These are phyloP conservation scores for Oscheius sp. DNA, from an alignment of 2,888 invertebrate genomes.

Conservation along the genomic window DNA sequence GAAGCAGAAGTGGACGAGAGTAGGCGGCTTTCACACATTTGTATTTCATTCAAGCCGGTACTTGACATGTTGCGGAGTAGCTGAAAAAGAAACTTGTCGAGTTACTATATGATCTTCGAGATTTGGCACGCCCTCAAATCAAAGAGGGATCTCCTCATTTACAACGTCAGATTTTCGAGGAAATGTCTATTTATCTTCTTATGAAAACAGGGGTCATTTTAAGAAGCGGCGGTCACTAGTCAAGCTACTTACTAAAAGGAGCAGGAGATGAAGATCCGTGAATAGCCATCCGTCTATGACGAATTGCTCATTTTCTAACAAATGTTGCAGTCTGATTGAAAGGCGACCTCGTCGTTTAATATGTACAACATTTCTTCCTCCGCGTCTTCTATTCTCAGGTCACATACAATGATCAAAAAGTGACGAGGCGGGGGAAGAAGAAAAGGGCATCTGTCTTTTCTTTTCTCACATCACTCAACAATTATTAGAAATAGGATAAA, in stretches of 20 bases:
- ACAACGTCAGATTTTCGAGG: too few relatives aligned
- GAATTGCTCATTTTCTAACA: conserved; percentile 3
- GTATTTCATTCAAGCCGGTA: conserved; percentile 26
- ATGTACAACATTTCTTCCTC: conserved; percentile 2
- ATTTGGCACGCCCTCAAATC: too few relatives aligned
- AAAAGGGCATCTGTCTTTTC: background rate
- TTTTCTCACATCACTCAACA: background rate
- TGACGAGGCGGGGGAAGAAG: background rate
- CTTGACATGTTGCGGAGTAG: conserved; percentile 20
- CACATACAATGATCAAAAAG: background rate
- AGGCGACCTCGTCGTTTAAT: background rate
- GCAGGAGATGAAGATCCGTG: background rate
- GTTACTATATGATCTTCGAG: background rate
- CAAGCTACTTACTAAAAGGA: conserved; percentile 1
- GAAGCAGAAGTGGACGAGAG: background rate
- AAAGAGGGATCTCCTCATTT: too few relatives aligned
- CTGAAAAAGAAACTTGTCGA: background rate
- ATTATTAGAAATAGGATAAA: background rate
- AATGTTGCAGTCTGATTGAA: conserved; percentile 1
- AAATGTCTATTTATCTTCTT: background rate
- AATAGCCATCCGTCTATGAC: background rate
- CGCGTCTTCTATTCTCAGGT: background rate
- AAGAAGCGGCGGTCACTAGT: background rate
- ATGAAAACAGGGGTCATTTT: background rate
- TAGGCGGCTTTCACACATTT: conserved; percentile 19